Conservation (phyloP, 1,140 invertebrate genomes). For the Cryptotermes secundus region DNA sequence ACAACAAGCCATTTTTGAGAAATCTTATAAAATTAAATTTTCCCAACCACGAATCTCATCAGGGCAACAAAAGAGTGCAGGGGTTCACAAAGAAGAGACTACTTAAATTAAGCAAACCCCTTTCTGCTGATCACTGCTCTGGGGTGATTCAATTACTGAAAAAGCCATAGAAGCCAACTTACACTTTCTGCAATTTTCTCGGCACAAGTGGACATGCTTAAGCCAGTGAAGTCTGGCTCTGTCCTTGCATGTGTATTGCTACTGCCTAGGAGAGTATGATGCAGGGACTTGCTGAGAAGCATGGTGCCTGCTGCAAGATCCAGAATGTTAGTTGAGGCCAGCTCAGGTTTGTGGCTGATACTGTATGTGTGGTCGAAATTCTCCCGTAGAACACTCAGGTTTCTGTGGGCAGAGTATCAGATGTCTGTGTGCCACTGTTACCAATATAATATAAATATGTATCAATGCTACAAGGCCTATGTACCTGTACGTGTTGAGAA, state of each 20-base stretch:
- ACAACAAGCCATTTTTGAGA: no score
- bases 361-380: conserved; percentile 47
- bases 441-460: conserved; percentile 25
- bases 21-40: no score
- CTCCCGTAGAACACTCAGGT: conserved; percentile 47
- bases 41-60: no score
- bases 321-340: conserved; percentile 51
- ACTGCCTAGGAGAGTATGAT: conserved; percentile 51
- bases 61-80: no score
- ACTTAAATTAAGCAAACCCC: no score
- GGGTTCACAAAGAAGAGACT: no score
- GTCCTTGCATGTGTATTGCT: conserved; percentile 32
- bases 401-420: conserved; percentile 38
- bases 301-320: conserved; percentile 51
- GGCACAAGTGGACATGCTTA: conserved; percentile 49
- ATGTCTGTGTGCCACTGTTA: not conserved
- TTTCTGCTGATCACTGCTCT: no score
- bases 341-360: conserved; percentile 41
- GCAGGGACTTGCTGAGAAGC: conserved; percentile 52
- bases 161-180: conserved; percentile 29
- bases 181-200: conserved; percentile 51
- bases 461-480: conserved; percentile 41
- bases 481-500: conserved; percentile 68
- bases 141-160: no score
- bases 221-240: conserved; percentile 36